These are phyloP conservation scores for Meles meles DNA, from an alignment of 2,113 vertebrate genomes.

Conservation along the genomic window DNA sequence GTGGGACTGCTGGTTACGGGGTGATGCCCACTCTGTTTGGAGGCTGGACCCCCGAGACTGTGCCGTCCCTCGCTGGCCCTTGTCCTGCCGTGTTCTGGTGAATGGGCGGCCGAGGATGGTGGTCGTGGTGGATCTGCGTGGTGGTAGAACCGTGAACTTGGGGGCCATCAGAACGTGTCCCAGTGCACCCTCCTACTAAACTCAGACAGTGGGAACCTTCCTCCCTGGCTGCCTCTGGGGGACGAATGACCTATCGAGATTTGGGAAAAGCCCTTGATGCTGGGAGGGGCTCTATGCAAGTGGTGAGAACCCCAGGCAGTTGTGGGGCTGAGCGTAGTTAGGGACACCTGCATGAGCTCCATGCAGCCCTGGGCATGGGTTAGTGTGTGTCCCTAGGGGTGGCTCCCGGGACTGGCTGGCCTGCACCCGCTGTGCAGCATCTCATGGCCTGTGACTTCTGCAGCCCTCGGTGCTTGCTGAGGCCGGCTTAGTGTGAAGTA, in stretches of 20 bases:
- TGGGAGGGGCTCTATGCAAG: not conserved
- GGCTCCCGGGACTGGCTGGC: not conserved
- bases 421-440: not conserved
- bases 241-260: fast-evolving
- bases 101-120: fast-evolving
- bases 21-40: not conserved
- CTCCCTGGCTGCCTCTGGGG: not conserved
- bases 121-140: fast-evolving
- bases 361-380: not conserved
- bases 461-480: not conserved
- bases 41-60: not conserved
- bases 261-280: not conserved
- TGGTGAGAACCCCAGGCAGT: not conserved
- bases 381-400: fast-evolving
- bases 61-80: not conserved
- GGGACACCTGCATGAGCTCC: not conserved
- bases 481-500: not conserved
- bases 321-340: fast-evolving
- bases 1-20: not conserved
- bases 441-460: not conserved
- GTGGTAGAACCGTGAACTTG: not conserved
- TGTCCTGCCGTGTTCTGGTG: not conserved
- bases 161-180: not conserved
- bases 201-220: fast-evolving
- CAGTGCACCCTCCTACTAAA: fast-evolving